Base-by-base conservation (phyloP, 2,113 vertebrate genomes). In the Panurus biarmicus region DNA sequence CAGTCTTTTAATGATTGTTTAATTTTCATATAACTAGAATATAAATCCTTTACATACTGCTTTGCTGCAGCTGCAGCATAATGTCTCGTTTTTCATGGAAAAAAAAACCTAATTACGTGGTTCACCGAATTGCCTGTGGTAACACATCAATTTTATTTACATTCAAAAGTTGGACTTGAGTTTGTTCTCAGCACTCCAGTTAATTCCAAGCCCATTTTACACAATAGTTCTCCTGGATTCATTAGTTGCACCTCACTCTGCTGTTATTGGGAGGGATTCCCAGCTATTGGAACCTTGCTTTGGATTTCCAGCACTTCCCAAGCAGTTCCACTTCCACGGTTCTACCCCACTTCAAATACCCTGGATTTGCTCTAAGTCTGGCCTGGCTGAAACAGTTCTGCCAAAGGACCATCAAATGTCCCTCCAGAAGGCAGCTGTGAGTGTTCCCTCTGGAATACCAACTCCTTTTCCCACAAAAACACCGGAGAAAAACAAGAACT, bases 141-240 rank as follows among this genome's bases (percentile, higher is more conserved):
- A 96, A 97, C 96, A 95, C 91, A 96, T 95, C 67, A 31, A 96
- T 97, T 97, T 97, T 97, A 98, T 97, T 97, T 97, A 97, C 96
- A 97, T 96, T 96, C 94, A 73, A 44, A 97, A 98, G 96, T 94
- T 97, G 96, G 93, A 96, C 87, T 94, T 95, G 40, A 91, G 84
- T 73, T 96, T 84, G 75, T 86, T 95, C 89, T 96, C 91, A 61
- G 80, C 93, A 85, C 74, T 78, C 67, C 22, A 40, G 80, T 85
- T 95, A 79, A 97, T 96, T 90, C 93, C 94, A 88, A 93, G 90
- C 84, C 96, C 64, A 87, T 74, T 93, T 66, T 53, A 31, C 18
- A 93, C 95, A 93, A 94, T 14, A 80, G 94, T 75, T 95, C 65
- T 60, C 90, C 69, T 78, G 74, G 75, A 86, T 77, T 92, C 85